Evolutionary conservation across 2,113 vertebrate species (phyloP), one percentile per base, ranked within the genome.

Genomic region (Tupaia chinensis): DNA sequence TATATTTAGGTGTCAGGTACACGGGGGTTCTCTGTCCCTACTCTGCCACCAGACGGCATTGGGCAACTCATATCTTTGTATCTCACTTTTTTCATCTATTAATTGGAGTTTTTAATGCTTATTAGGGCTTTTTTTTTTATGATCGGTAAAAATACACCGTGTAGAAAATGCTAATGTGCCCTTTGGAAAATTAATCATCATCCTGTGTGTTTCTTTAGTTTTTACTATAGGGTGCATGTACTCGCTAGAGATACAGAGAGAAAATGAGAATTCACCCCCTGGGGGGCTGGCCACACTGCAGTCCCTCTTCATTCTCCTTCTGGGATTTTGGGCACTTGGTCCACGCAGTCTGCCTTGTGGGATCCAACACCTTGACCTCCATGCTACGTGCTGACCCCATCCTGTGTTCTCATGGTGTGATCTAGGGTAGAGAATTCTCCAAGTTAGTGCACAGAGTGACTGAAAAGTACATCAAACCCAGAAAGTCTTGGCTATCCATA

Each of bases 11-110:
- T 19, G 78, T 94, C 77, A 76, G 27, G 79, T 23, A 82, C 11
- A 56, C 3, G 27, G 27, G 25, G 58, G 27, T 60, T 77, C 19
- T 60, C 32, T 54, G 7, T n/a, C 16, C 16, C 25, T 73, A 12
- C 61, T 68, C 68, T 74, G 72, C 93, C n/a, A 65, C 53, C 34
- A 65, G 88, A 20, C 90, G 88, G 53, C 77, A 77, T 89, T 76
- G 56, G 56, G 58, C 53, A 61, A 0, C 80, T 69, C 23, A 29
- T 54, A 56, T 32, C 65, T 87, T 81, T 60, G 61, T 88, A 70
- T 89, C 27, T 93, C 32, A 44, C 54, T 88, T 88, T 94, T 68
- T 34, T 91, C n/a, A 83, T 58, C 29, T 82, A 2, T 58, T 74
- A 88, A 78, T 92, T 79, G 70, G 34, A 86, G 72, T 92, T 70